Conservation (phyloP, 2,797 vertebrate species). For the Martes flavigula region DNA sequence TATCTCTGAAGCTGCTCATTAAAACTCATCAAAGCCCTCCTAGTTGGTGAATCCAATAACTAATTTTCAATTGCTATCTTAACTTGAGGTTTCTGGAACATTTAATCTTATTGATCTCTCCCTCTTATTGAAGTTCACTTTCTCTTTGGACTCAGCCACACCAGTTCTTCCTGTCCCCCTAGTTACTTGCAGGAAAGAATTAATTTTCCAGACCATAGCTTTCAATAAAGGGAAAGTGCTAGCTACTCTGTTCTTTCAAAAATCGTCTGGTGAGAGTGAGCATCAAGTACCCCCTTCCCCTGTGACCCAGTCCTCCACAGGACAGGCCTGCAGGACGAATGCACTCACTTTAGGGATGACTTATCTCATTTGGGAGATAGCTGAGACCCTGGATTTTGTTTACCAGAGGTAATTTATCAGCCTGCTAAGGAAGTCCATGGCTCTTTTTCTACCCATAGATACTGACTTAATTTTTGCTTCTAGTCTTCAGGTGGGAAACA, state of each 20-base stretch:
- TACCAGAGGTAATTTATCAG: background rate
- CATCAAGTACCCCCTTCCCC: accelerated
- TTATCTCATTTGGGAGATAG: background rate
- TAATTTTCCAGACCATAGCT: conserved; percentile 42
- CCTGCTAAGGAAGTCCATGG: background rate
- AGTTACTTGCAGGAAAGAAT: conserved; percentile 2
- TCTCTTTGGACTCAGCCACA: conserved; percentile 15
- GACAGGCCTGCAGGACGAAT: background rate
- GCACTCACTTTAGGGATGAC: background rate
- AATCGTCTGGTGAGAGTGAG: background rate
- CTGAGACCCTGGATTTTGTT: background rate
- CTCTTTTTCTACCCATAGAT: background rate
- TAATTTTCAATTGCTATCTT: conserved; percentile 54
- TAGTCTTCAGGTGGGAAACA: background rate
- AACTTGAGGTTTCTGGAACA: conserved; percentile 58
- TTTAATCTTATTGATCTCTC: conserved; percentile 53
- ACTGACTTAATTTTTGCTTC: background rate
- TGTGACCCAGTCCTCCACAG: background rate
- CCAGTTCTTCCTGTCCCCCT: background rate
- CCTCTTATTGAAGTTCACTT: conserved; percentile 36
- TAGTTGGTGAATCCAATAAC: conserved; percentile 50
- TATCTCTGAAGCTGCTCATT: conserved; percentile 53
- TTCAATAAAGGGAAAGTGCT: background rate
- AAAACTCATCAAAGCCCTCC: conserved; percentile 52
- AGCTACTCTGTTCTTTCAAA: background rate